A percentile compares a stretch with the other conserved stretches of the same genome.
Conservation (phyloP, 2,113 vertebrate genomes). For the Geococcyx californianus region DNA sequence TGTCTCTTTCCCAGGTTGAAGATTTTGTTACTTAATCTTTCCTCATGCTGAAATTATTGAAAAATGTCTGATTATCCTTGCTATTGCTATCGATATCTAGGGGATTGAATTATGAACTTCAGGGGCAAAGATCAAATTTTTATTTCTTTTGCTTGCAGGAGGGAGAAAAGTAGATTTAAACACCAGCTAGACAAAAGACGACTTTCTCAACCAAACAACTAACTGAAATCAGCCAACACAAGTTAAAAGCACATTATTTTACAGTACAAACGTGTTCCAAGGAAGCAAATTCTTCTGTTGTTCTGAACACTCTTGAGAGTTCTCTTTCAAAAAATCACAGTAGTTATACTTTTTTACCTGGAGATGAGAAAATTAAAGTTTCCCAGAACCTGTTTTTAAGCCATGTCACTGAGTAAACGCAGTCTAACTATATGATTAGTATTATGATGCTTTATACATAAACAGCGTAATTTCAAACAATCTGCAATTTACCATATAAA, state of each 20-base stretch:
- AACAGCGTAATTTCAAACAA: background rate
- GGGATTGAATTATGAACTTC: background rate
- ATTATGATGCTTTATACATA: background rate
- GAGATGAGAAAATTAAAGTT: background rate
- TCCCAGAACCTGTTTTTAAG: background rate
- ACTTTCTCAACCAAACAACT: background rate
- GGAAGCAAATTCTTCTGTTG: background rate
- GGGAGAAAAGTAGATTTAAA: background rate
- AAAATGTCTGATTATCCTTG: background rate
- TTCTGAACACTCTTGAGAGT: background rate
- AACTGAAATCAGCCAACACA: accelerated
- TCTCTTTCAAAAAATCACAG: background rate
- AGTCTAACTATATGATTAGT: background rate
- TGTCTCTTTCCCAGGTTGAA: background rate
- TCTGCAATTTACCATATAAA: background rate
- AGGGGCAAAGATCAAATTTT: background rate
- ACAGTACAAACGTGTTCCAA: background rate
- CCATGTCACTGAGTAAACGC: background rate
- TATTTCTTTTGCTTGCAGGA: background rate
- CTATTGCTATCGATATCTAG: background rate
- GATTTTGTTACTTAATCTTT: background rate
- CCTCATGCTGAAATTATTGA: background rate
- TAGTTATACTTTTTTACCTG: background rate
- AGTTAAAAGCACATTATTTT: background rate
- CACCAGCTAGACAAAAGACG: background rate